Percentiles rank a stretch among this genome's conserved stretches.
Evolutionary conservation across 2,888 invertebrate species (phyloP).

Genomic region (Automeris io): DNA sequence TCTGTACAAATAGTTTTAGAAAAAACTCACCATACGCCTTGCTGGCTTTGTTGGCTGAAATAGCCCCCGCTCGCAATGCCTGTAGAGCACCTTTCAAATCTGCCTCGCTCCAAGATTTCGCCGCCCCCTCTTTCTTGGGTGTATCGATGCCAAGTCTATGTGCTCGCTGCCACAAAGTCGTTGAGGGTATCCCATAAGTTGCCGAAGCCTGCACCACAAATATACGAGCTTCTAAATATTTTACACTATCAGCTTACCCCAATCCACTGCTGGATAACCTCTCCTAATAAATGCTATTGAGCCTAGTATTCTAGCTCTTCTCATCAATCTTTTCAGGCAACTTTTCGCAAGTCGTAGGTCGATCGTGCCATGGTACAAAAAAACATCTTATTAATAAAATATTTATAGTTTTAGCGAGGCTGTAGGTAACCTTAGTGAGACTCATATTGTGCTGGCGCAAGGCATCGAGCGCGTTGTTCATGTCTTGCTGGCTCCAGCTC

Average conservation of each 20-base stretch:
- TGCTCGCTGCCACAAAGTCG: constrained; percentile 93
- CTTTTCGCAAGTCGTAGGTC: too few species aligned
- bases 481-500: constrained; percentile 92
- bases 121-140: constrained; percentile 91
- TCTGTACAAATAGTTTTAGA: background rate
- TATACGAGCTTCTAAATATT: background rate
- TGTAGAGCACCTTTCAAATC: constrained; percentile 89
- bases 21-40: constrained; percentile 83
- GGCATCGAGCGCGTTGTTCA: constrained; percentile 92
- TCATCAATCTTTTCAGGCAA: too few species aligned
- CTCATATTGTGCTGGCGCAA: constrained; percentile 92
- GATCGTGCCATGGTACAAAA: background rate
- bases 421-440: constrained; percentile 82
- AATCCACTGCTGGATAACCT: too few species aligned
- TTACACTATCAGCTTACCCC: too few species aligned
- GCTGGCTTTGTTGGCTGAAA: constrained; percentile 94
- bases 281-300: too few species aligned
- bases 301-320: too few species aligned
- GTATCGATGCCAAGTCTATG: constrained; percentile 93
- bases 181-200: constrained; percentile 92
- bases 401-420: background rate
- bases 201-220: constrained; percentile 79
- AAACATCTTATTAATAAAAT: background rate
- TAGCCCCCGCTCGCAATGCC: constrained; percentile 88
- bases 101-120: constrained; percentile 92